Evolutionary conservation across 2,113 vertebrate genomes (phyloP), one percentile per base, ranked within the genome.

Genomic region (Scolopax mira): DNA sequence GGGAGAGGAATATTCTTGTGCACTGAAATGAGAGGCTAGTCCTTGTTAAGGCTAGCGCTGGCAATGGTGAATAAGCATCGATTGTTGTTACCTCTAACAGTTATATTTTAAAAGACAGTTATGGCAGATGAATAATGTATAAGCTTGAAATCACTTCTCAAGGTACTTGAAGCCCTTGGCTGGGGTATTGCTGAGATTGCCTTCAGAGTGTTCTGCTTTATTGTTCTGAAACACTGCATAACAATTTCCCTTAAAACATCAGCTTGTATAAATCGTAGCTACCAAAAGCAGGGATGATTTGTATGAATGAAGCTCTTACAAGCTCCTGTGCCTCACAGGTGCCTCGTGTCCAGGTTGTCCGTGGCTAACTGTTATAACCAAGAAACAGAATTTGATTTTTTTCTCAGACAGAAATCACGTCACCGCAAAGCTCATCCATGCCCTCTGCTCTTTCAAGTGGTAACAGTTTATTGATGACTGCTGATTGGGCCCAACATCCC

Each of bases 51-150:
- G 39, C 72, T 21, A 39, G 42, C 11, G 85, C 86, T 42, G 31
- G 72, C 61, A 30, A 24, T 27, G 64, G 55, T 78, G 80, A 94
- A 86, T 31, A 74, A 94, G 30, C 84, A 44, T n/a, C 66, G 88
- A 82, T 89, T 85, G 73, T 71, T 94, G 85, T 90, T 89, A 77
- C 77, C 55, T 66, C 54, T 48, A 69, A 73, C 67, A 81, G 42
- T 55, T 65, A 41, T 8, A 35, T 79, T 91, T 92, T 84, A 62
- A 58, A 80, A 42, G 41, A n/a, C 28, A 49, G 74, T 30, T 95
- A 48, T 23, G 67, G 80, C 74, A 64, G 57, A 79, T 95, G 69
- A 96, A 96, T 95, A 91, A 97, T 91, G 61, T 27, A 95, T 85
- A 22, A 93, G 60, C 60, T 67, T 66, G 61, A 85, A 86, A 95